These are phyloP conservation scores for Falco punctatus DNA, from an alignment of 2,113 vertebrate genomes.

Conservation along the genomic window DNA sequence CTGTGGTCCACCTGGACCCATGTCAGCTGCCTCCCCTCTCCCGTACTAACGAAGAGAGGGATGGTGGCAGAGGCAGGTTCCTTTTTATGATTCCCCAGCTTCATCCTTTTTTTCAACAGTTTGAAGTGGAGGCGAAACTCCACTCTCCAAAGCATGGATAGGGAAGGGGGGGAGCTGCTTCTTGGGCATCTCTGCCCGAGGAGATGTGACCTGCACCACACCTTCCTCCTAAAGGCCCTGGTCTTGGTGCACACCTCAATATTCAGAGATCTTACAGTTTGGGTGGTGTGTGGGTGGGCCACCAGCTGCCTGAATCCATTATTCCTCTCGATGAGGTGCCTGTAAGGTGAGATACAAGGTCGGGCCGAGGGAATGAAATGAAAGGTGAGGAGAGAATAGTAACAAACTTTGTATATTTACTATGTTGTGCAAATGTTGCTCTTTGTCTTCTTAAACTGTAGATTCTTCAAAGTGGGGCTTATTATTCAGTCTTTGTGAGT, in stretches of 20 bases:
- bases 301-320: neutral
- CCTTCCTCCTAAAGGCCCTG: neutral
- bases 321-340: neutral
- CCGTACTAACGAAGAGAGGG: neutral
- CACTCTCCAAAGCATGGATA: neutral
- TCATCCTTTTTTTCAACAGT: neutral
- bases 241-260: neutral
- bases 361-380: neutral
- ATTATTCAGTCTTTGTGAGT: neutral
- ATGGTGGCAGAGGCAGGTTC: neutral
- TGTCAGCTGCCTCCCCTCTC: neutral
- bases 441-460: conserved; percentile 13
- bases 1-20: neutral
- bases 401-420: neutral
- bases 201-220: neutral
- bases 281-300: neutral
- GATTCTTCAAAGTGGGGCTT: neutral
- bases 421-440: neutral
- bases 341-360: neutral
- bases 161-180: neutral
- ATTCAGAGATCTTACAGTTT: neutral
- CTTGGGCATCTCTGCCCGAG: neutral
- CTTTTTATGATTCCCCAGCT: neutral
- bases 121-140: neutral
- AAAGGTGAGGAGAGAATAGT: neutral